Base-by-base conservation (phyloP, 1,140 invertebrate species). In the Trachymyrmex cornetzi region DNA sequence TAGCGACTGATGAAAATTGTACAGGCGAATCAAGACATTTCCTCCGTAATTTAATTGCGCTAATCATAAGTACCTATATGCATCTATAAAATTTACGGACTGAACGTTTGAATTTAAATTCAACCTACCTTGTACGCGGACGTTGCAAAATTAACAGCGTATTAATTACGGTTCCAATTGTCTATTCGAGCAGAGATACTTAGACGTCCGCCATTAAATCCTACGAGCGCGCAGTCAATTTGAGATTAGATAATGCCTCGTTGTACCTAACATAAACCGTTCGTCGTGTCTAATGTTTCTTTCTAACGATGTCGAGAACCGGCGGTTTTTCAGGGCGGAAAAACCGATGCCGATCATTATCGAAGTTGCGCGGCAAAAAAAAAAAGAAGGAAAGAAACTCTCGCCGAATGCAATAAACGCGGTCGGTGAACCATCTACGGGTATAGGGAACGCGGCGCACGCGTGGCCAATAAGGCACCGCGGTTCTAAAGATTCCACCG, bases 401-500 rank as follows among this genome's bases (percentile, higher is more conserved):
- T 27, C n/a, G 30, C 12, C 84, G 63, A 69, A 57, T 50, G 63
- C 63, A 67, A 82, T 69, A 82, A 79, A 81, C 61, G 50, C 77
- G 74, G 34, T 12, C 30, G 48, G 61, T 38, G 63, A 86, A 80
- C 44, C 59, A 55, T 66, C 38, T 75, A 50, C 44, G 75, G 59
- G 59, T 27, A 74, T 34, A 74, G 27, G 59, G 69, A 82, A 82
- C 67, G 55, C 30, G 44, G 85, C 50, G 59, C 69, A 61, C 63
- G 69, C 77, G 63, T 57, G 34, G 63, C 77, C 88, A 82, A 90
- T 89, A 87, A 84, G 72, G 27, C 59, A 27, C 22, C 59, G 87
- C 57, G 44, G 79, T 77, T 81, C 80, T 84, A 79, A 89, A 90
- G 71, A 86, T 74, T 79, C 88, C 53, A 38, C 77, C 72, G 88